Percentiles rank a stretch among this genome's conserved stretches.
phyloP scores from a whole-genome alignment of 2,797 vertebrate species.

The Syndactyla subalaris region DNA sequence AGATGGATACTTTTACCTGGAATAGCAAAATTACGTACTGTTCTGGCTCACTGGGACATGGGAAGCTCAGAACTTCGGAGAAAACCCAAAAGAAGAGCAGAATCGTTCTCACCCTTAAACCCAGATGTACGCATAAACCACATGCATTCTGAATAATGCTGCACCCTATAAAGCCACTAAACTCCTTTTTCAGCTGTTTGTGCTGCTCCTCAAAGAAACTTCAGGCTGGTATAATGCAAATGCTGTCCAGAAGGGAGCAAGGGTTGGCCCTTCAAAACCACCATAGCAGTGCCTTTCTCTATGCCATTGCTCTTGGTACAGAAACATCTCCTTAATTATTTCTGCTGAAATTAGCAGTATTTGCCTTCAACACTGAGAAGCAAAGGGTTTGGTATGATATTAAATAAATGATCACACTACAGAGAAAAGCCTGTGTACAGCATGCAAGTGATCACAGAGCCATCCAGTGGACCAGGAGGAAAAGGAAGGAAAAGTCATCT shows the following conservation, averaged over 20 bases:
- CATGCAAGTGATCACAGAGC: constrained; percentile 57
- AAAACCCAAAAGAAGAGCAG: not conserved
- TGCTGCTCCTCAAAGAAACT: not conserved
- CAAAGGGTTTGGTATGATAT: not conserved
- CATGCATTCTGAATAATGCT: not conserved
- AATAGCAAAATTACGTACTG: not conserved
- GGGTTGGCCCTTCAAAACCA: not conserved
- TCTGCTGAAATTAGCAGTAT: not conserved
- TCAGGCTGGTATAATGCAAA: not conserved
- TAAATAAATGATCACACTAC: not conserved
- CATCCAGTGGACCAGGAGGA: constrained; percentile 56
- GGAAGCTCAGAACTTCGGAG: not conserved
- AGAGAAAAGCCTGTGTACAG: not conserved
- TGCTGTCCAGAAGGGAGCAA: not conserved
- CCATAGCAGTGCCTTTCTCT: not conserved
- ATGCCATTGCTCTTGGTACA: not conserved
- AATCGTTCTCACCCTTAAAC: not conserved
- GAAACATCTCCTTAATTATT: not conserved
- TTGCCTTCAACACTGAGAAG: not conserved
- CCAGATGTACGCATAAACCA: not conserved
- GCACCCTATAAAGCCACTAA: not conserved
- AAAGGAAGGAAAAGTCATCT: not conserved
- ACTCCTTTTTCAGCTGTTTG: not conserved
- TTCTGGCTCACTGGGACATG: not conserved
- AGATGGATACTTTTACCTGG: not conserved